A percentile compares a stretch with the other conserved stretches of the same genome.
Evolutionary conservation across 2,797 vertebrate species (phyloP).

Genomic region (Otolemur crassicaudatus): DNA sequence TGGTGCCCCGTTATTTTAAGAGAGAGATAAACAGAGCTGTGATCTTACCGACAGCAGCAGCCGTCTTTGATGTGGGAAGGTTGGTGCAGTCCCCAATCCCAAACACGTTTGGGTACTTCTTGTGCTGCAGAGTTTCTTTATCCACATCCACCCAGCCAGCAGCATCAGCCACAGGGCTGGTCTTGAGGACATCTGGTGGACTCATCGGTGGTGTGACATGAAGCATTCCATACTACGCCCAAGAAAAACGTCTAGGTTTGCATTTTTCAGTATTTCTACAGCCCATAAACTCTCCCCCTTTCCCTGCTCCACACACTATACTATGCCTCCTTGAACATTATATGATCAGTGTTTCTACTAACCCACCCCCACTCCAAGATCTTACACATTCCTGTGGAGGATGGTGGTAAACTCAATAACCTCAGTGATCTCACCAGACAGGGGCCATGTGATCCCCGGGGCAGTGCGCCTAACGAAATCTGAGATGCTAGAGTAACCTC

Average conservation of each 20-base stretch:
- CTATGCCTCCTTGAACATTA: neutral
- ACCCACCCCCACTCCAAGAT: neutral
- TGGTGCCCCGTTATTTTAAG: neutral
- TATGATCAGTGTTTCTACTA: neutral
- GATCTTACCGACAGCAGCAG: slow-evolving; percentile 94
- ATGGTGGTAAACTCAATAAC: neutral
- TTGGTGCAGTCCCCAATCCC: slow-evolving; percentile 98
- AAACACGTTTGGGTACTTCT: slow-evolving; percentile 95
- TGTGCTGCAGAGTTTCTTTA: slow-evolving; percentile 96
- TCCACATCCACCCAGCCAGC: slow-evolving; percentile 95
- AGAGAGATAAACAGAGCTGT: neutral
- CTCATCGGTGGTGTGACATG: slow-evolving; percentile 99
- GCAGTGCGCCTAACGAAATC: neutral
- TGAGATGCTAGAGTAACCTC: neutral
- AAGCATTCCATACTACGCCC: slow-evolving; percentile 96
- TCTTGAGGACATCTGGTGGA: slow-evolving; percentile 91
- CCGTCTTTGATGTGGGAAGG: slow-evolving; percentile 96
- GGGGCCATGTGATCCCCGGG: neutral
- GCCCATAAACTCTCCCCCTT: neutral
- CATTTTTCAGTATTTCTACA: neutral
- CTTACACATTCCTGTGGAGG: neutral
- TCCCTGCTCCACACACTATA: neutral
- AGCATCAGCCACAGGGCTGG: slow-evolving; percentile 90
- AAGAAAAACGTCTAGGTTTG: neutral
- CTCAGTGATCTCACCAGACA: neutral